Percentiles rank a stretch among this genome's conserved stretches.
phyloP scores from a whole-genome alignment of 2,113 vertebrate genomes.

The Melospiza georgiana region DNA sequence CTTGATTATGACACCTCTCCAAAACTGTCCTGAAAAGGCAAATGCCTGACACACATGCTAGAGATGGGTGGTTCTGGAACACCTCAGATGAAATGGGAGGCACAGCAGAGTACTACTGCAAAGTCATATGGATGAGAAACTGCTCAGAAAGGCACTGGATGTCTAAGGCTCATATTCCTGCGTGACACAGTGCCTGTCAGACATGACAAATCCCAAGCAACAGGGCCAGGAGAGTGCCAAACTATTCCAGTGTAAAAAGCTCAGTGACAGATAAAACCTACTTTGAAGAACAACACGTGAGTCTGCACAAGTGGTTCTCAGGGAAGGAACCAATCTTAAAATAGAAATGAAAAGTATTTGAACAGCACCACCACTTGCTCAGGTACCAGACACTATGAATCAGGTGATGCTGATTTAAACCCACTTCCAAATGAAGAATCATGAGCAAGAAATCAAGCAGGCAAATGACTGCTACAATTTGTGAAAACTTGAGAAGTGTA shows the following conservation, averaged over 20 bases:
- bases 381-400: background rate
- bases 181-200: background rate
- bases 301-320: background rate
- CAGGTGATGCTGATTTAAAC: background rate
- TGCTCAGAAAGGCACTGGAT: background rate
- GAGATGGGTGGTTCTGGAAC: background rate
- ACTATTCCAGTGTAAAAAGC: background rate
- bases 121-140: background rate
- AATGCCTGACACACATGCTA: background rate
- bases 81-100: background rate
- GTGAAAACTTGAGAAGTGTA: conserved; percentile 1
- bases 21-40: background rate
- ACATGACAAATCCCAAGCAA: background rate
- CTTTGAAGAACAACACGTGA: background rate
- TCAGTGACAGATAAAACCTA: background rate
- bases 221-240: background rate
- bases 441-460: background rate
- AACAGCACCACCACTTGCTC: background rate
- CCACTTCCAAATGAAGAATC: background rate
- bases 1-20: background rate
- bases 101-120: background rate
- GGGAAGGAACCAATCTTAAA: background rate
- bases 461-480: background rate
- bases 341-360: background rate
- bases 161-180: background rate